Conservation (phyloP, 2,797 vertebrate species). For the Glyptemys insculpta region DNA sequence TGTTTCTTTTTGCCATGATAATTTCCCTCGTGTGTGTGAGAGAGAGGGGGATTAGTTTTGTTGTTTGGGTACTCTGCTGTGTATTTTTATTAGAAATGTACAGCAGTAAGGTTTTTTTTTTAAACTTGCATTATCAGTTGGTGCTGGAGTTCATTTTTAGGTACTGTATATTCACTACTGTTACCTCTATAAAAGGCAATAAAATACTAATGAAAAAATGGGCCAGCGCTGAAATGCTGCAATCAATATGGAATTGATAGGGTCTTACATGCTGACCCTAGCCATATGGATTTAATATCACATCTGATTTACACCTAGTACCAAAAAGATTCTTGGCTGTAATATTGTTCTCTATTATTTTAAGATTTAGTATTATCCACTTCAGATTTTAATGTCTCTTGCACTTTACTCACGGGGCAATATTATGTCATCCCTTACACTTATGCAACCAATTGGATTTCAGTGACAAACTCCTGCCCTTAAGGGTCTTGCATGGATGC, state of each 20-base stretch:
- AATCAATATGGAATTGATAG: conserved; percentile 57
- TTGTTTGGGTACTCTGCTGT: not conserved
- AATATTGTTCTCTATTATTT: not conserved
- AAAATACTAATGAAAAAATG: conserved; percentile 70
- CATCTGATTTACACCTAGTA: conserved; percentile 73
- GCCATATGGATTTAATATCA: conserved; percentile 79
- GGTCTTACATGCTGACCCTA: conserved; percentile 72
- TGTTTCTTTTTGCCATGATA: conserved; percentile 4
- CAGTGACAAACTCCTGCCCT: not conserved
- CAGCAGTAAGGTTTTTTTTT: not conserved
- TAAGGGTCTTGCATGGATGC: not conserved
- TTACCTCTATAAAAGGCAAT: conserved; percentile 62
- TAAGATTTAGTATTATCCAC: not conserved
- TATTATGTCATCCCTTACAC: not conserved
- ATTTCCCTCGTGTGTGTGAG: not conserved
- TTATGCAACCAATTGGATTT: not conserved
- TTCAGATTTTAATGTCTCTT: not conserved
- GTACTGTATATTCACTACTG: conserved; percentile 38
- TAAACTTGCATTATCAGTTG: conserved; percentile 58
- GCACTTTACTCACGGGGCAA: not conserved
- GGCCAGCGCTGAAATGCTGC: conserved; percentile 21
- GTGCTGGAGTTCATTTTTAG: conserved; percentile 50
- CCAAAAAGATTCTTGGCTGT: conserved; percentile 35
- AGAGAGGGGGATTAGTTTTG: not conserved
- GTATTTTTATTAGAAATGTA: not conserved